Evolutionary conservation across 2,797 vertebrate species (phyloP), one percentile per base, ranked within the genome.

Genomic region (Chaetodon trifasciatus): DNA sequence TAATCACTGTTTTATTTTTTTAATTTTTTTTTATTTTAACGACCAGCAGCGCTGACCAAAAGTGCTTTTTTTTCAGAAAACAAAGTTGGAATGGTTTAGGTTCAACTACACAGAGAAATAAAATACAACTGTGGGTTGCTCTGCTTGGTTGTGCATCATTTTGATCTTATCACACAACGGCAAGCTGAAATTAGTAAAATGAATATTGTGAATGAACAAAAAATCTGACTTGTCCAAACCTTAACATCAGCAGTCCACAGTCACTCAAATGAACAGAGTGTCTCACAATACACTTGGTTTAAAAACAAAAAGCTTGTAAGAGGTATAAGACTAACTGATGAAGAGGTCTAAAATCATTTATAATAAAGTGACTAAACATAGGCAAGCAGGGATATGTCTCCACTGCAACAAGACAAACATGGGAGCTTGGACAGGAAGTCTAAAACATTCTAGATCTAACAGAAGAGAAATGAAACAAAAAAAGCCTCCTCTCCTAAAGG

Each of bases 351-450:
- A 78, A 61, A 76, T 73, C 47, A 94, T 93, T 94, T 92, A 95
- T 94, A 93, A 95, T 97, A 97, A 98, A 97, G 97, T 97, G 98
- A 96, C 97, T 97, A 97, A 96, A 97, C 95, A 96, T 92, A 94
- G 96, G 96, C 96, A 96, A 96, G 96, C 95, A 66, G 92, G 82
- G 87, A 91, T 95, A 95, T 85, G 95, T 95, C 94, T 94, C 95
- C 94, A 94, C 90, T 91, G 93, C 93, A 66, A 92, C 92, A 90
- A 94, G 81, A 85, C 78, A 83, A 85, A 90, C 86, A 93, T 88
- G 92, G 86, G 90, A 83, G 89, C 90, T 87, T 89, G 92, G 90
- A 86, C 82, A 92, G 89, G 85, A 82, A 70, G 67, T 78, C 77
- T 81, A 81, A 88, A 83, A 88, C 71, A 78, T 88, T 82, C 85